Percentiles rank a stretch among this genome's conserved stretches.
Conservation (phyloP, 2,888 invertebrate species). For the Tetragnatha montana region DNA sequence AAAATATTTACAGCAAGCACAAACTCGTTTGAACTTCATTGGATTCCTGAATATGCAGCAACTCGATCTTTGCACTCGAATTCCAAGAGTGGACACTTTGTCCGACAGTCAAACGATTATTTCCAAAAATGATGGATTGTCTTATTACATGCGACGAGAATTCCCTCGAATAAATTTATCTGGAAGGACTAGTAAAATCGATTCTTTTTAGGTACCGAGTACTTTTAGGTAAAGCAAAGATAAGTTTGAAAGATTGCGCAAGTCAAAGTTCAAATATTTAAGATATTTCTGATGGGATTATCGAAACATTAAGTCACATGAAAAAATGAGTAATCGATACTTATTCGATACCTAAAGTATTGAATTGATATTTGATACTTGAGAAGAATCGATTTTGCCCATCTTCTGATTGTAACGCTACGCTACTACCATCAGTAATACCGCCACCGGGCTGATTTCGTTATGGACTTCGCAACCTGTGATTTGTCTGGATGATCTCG, state of each 20-base stretch:
- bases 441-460: background rate
- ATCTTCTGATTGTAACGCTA: no score
- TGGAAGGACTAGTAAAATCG: background rate
- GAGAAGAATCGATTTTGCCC: no score
- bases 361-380: no score
- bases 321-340: no score
- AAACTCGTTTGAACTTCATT: background rate
- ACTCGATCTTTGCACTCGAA: background rate
- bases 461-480: background rate
- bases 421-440: background rate
- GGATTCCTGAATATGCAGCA: background rate
- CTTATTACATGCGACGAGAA: background rate
- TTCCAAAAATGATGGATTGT: background rate
- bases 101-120: background rate
- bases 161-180: background rate
- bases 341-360: no score
- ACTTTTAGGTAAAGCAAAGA: no score
- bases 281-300: no score
- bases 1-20: background rate
- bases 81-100: background rate
- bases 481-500: slow-evolving; percentile 14
- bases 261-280: no score
- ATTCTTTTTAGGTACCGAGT: background rate
- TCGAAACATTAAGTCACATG: no score
- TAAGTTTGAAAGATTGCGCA: no score